phyloP scores from a whole-genome alignment of 2,888 invertebrate species.

The Yponomeuta cagnagella region DNA sequence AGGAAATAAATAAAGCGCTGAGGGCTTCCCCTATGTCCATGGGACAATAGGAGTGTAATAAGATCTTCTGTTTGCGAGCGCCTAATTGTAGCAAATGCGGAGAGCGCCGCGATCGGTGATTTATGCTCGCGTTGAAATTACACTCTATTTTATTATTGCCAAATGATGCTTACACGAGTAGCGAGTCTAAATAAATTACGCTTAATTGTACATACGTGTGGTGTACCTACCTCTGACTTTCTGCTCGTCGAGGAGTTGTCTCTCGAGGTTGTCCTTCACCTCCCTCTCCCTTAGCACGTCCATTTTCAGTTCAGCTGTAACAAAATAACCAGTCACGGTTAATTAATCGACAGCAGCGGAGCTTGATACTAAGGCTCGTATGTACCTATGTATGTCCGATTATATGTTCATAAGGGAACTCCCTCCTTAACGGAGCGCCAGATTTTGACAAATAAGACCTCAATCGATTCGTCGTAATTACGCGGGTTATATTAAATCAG shows the following conservation, averaged over 20 bases:
- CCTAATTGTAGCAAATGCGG: conserved; percentile 62
- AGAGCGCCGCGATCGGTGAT: conserved; percentile 46
- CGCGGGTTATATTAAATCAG: too few species aligned
- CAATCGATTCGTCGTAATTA: too few species aligned
- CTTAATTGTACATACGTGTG: conserved; percentile 3
- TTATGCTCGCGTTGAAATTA: conserved; percentile 64
- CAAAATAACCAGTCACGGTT: conserved; percentile 32
- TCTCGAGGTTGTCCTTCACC: conserved; percentile 94
- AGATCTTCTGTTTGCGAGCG: conserved; percentile 48
- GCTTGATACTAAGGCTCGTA: too few species aligned
- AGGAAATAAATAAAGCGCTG: conserved; percentile 64
- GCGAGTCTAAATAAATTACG: background rate
- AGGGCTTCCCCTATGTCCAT: conserved; percentile 29
- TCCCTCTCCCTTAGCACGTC: conserved; percentile 95
- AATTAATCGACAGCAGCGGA: background rate
- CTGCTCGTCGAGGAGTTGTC: conserved; percentile 95
- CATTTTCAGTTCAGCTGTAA: conserved; percentile 96
- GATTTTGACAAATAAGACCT: too few species aligned
- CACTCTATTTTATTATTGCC: conserved; percentile 54
- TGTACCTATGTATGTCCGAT: too few species aligned
- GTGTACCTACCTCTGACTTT: conserved; percentile 91
- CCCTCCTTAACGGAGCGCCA: too few species aligned
- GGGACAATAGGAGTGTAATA: conserved; percentile 69
- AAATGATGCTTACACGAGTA: conserved; percentile 15
- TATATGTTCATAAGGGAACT: too few species aligned